Percentiles rank a stretch among this genome's conserved stretches.
Conservation (phyloP, 2,113 vertebrate genomes). For the Kryptolebias marmoratus region DNA sequence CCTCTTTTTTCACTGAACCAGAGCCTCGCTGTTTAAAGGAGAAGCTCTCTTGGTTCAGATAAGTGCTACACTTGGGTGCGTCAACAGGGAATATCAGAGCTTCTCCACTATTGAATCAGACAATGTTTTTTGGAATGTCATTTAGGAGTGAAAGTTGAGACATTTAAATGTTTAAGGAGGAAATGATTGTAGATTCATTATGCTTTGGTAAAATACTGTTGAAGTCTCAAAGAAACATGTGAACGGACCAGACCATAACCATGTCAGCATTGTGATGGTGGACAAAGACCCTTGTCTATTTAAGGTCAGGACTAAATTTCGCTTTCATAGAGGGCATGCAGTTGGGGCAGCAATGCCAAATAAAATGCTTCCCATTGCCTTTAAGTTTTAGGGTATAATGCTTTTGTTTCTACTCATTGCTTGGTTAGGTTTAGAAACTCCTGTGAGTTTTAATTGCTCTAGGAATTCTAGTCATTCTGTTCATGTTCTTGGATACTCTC, state of each 20-base stretch:
- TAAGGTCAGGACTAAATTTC: neutral
- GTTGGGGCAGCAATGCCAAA: too few relatives aligned
- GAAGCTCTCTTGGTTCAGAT: slow-evolving; percentile 60
- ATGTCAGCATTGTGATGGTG: too few relatives aligned
- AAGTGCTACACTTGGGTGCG: slow-evolving; percentile 26
- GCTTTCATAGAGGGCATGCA: too few relatives aligned
- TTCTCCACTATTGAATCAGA: slow-evolving; percentile 49
- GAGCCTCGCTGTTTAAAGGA: slow-evolving; percentile 12
- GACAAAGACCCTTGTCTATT: too few relatives aligned
- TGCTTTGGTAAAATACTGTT: neutral
- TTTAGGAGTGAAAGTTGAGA: neutral
- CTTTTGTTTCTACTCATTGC: too few relatives aligned
- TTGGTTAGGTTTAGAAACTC: too few relatives aligned
- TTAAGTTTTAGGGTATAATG: too few relatives aligned
- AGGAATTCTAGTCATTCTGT: too few relatives aligned
- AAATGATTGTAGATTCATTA: neutral
- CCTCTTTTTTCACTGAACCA: slow-evolving; percentile 18
- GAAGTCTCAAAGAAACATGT: neutral
- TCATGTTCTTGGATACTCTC: too few relatives aligned
- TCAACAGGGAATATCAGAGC: slow-evolving; percentile 58
- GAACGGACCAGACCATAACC: too few relatives aligned
- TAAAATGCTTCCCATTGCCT: too few relatives aligned
- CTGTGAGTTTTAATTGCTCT: too few relatives aligned
- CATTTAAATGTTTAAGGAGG: neutral
- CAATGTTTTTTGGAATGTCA: neutral